phyloP scores from a whole-genome alignment of 2,113 vertebrate species.

The Erpornis zantholeuca region DNA sequence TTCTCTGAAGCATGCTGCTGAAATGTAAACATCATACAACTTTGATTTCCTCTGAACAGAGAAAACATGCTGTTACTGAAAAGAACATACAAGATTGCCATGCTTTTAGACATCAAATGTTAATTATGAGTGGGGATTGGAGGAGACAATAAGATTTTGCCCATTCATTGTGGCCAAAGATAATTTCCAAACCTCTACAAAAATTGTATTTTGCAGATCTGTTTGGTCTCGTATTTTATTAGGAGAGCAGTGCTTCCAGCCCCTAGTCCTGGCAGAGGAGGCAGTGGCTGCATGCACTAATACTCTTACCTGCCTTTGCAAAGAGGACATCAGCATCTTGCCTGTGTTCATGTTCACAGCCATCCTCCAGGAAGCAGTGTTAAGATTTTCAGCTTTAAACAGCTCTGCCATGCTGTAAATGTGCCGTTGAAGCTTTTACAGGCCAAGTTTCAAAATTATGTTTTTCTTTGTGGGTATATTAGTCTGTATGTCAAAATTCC shows the following conservation, averaged over 20 bases:
- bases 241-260: background rate
- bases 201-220: background rate
- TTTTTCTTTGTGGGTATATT: background rate
- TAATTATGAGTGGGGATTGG: conserved; percentile 28
- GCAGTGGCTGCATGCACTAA: background rate
- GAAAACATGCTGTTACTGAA: conserved; percentile 57
- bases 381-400: background rate
- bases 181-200: background rate
- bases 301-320: background rate
- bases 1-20: conserved; percentile 5
- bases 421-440: background rate
- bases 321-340: background rate
- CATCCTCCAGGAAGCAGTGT: background rate
- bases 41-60: conserved; percentile 57
- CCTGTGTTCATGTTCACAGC: background rate
- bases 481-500: background rate
- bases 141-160: background rate
- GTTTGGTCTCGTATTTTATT: background rate
- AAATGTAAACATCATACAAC: conserved; percentile 46
- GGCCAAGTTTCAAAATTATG: background rate
- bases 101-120: conserved; percentile 39
- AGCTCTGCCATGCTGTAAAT: background rate
- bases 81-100: conserved; percentile 50
- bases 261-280: background rate
- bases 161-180: background rate